Percentiles rank a stretch among this genome's conserved stretches.
Evolutionary conservation across 2,113 vertebrate species (phyloP).

Genomic region (Apodemus sylvaticus): DNA sequence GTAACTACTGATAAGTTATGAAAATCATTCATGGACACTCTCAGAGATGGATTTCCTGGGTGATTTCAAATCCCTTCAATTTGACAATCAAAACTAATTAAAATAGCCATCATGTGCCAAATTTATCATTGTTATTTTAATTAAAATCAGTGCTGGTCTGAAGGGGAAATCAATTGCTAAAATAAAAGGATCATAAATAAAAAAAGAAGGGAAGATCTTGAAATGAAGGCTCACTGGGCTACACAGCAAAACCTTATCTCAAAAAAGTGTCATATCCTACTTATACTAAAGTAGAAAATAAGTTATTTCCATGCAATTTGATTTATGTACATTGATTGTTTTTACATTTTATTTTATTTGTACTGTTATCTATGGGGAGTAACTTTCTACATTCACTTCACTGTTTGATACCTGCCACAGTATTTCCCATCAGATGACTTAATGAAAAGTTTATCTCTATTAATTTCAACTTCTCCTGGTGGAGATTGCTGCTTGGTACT

Average conservation of each 20-base stretch:
- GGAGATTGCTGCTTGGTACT: not conserved
- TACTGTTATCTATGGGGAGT: not conserved
- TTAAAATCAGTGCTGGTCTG: not conserved
- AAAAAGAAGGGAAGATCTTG: no score
- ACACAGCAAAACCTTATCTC: not conserved
- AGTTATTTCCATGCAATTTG: not conserved
- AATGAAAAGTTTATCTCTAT: no score
- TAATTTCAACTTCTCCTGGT: not conserved
- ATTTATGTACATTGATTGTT: not conserved
- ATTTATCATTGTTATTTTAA: not conserved
- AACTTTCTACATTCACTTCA: not conserved
- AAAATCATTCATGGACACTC: not conserved
- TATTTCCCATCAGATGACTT: no score
- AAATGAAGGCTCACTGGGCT: not conserved
- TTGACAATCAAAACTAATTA: not conserved
- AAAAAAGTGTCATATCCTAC: not conserved
- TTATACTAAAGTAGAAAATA: not conserved
- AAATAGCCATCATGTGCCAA: no score
- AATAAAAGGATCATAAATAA: not conserved
- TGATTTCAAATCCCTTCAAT: not conserved
- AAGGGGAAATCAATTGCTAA: not conserved
- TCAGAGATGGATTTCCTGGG: not conserved
- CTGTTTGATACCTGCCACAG: not conserved
- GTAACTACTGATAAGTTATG: fast-evolving
- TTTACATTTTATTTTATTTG: not conserved